Conservation (phyloP, 2,113 vertebrate genomes). For the human region DNA sequence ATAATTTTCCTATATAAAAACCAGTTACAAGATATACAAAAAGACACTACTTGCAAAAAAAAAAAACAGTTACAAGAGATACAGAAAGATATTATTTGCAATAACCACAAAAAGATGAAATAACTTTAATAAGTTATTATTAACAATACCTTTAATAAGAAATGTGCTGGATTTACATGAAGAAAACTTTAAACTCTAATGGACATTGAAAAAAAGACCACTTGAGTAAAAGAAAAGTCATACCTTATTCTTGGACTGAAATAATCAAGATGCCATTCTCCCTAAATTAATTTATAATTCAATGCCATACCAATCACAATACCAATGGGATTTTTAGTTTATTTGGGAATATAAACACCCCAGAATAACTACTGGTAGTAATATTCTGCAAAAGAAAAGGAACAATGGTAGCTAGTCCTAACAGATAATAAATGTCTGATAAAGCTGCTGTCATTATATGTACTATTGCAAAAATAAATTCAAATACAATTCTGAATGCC, state of each 20-base stretch:
- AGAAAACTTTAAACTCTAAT: not conserved
- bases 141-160: slow-evolving; percentile 8
- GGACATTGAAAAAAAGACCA: slow-evolving; percentile 3
- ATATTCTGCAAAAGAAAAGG: slow-evolving; percentile 56
- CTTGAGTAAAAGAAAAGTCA: slow-evolving; percentile 60
- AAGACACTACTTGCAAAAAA: not conserved
- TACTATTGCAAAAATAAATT: not conserved
- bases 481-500: not conserved
- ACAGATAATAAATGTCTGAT: not conserved
- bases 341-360: slow-evolving; percentile 13
- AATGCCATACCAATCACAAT: slow-evolving; percentile 34
- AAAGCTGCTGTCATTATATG: not conserved
- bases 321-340: slow-evolving; percentile 23
- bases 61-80: not conserved
- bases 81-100: not conserved
- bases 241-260: slow-evolving; percentile 49
- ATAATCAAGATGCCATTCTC: slow-evolving; percentile 50
- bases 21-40: not conserved
- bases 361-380: slow-evolving; percentile 36
- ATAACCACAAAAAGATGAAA: slow-evolving; percentile 5
- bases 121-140: not conserved
- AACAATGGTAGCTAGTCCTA: slow-evolving; percentile 1
- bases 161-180: not conserved
- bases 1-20: not conserved
- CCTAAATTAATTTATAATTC: slow-evolving; percentile 53